A percentile compares a stretch with the other conserved stretches of the same genome.
Conservation (phyloP, 2,113 vertebrate species). For the Tympanuchus pallidicinctus region DNA sequence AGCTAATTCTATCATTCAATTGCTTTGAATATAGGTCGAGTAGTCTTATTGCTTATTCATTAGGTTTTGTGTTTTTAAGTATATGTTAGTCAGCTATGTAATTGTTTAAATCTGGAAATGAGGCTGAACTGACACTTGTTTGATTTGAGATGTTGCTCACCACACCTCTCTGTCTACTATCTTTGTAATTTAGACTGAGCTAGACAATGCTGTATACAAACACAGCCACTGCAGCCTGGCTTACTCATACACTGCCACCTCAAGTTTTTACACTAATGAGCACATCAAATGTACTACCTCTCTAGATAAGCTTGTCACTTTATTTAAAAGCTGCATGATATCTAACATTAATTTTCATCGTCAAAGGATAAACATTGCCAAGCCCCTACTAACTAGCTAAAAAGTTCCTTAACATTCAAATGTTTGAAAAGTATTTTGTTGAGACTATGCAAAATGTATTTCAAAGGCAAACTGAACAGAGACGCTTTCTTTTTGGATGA, state of each 20-base stretch:
- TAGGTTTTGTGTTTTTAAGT: constrained; percentile 26
- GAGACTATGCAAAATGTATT: background rate
- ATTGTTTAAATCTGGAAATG: constrained; percentile 42
- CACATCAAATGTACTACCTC: background rate
- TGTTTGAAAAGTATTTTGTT: background rate
- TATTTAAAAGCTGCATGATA: background rate
- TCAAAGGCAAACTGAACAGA: background rate
- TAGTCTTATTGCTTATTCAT: constrained; percentile 41
- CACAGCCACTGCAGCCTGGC: background rate
- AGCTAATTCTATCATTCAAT: background rate
- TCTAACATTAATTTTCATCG: background rate
- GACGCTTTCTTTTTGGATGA: background rate
- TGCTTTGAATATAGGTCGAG: constrained; percentile 44
- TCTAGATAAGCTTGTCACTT: background rate
- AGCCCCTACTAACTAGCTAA: background rate
- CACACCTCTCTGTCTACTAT: background rate
- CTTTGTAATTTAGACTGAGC: background rate
- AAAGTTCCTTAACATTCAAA: background rate
- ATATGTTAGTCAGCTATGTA: constrained; percentile 11
- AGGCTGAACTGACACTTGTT: background rate
- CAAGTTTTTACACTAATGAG: background rate
- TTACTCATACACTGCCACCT: background rate
- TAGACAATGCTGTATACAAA: background rate
- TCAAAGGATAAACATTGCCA: background rate
- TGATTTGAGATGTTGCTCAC: background rate